Conservation (phyloP, 1,140 invertebrate species). For the Cydia fagiglandana region DNA sequence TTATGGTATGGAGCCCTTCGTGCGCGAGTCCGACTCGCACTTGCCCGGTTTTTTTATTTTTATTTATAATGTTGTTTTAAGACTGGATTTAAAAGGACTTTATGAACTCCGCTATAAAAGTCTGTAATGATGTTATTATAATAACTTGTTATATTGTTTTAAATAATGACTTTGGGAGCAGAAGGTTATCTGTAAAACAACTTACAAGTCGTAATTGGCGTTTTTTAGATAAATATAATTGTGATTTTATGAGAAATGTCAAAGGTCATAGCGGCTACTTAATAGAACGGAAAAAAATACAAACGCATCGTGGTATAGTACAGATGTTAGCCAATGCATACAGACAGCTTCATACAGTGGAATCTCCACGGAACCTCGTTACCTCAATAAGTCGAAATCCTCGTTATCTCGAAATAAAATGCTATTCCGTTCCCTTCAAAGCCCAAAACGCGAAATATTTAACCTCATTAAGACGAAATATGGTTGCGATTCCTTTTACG, state of each 20-base stretch:
- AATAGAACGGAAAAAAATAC: not conserved
- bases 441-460: too few relatives aligned
- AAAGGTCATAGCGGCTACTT: not conserved
- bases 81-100: constrained; percentile 51
- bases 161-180: constrained; percentile 44
- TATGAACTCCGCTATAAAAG: constrained; percentile 63
- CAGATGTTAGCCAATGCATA: too few relatives aligned
- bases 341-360: too few relatives aligned
- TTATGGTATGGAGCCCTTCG: too few relatives aligned
- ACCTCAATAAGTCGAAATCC: too few relatives aligned
- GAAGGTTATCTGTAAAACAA: constrained; percentile 40
- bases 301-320: not conserved
- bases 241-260: constrained; percentile 20
- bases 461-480: too few relatives aligned
- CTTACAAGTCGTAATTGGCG: constrained; percentile 47
- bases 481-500: too few relatives aligned
- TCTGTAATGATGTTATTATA: constrained; percentile 50
- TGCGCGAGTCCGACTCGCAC: too few relatives aligned
- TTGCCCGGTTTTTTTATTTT: too few relatives aligned
- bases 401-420: too few relatives aligned
- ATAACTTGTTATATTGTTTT: constrained; percentile 56
- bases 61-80: constrained; percentile 65
- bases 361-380: too few relatives aligned
- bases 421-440: too few relatives aligned
- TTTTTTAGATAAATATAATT: constrained; percentile 34